Percentiles rank a stretch among this genome's conserved stretches.
Evolutionary conservation across 2,888 invertebrate genomes (phyloP).

Genomic region (Molorchus minor): DNA sequence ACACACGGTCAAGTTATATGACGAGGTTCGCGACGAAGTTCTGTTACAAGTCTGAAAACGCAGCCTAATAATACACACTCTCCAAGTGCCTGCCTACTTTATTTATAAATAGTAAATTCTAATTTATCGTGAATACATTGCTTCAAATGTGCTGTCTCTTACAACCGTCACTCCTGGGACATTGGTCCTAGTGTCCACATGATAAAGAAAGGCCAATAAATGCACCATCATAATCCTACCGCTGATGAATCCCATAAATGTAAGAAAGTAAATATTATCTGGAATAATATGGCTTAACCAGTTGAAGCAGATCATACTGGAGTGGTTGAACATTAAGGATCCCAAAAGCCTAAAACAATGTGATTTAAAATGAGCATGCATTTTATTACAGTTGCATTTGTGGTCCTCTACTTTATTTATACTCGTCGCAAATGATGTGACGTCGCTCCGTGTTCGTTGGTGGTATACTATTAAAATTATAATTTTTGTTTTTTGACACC

Average conservation of each 20-base stretch:
- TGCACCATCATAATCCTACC: conserved; percentile 56
- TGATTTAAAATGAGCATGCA: too few species aligned
- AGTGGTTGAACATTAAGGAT: conserved; percentile 56
- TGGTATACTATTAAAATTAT: too few species aligned
- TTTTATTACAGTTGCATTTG: too few species aligned
- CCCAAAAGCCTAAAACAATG: conserved; percentile 55
- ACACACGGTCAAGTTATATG: too few species aligned
- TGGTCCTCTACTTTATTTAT: too few species aligned
- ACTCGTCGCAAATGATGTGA: too few species aligned
- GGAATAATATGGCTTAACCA: conserved; percentile 46
- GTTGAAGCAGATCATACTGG: conserved; percentile 51
- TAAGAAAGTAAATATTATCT: conserved; percentile 41
- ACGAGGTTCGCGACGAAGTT: too few species aligned
- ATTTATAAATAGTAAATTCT: neutral
- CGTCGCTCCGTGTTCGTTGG: too few species aligned
- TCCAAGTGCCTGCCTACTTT: neutral
- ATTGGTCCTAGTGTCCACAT: conserved; percentile 52
- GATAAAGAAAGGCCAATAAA: conserved; percentile 56
- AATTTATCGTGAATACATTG: conserved; percentile 42
- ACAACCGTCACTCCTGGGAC: conserved; percentile 31
- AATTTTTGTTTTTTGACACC: too few species aligned
- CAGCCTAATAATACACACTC: too few species aligned
- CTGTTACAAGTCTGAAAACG: too few species aligned
- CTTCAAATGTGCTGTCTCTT: conserved; percentile 43
- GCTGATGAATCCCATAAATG: conserved; percentile 51